These are phyloP conservation scores for Dorcus parallelipipedus DNA, from an alignment of 2,888 invertebrate genomes.

Conservation along the genomic window DNA sequence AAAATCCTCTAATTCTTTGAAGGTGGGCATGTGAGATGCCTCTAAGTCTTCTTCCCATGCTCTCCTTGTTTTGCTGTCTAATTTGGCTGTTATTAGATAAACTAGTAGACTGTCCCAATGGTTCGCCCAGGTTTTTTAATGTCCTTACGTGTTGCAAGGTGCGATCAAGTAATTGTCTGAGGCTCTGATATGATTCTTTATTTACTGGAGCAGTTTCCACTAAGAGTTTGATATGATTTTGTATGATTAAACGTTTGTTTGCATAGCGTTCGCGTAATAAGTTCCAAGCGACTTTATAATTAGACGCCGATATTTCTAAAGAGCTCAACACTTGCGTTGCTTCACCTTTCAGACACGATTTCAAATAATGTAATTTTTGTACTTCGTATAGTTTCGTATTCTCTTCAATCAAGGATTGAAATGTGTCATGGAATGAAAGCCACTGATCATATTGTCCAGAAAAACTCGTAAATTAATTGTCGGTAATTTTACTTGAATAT, in stretches of 20 bases:
- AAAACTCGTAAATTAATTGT: slow-evolving; percentile 13
- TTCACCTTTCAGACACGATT: slow-evolving; percentile 19
- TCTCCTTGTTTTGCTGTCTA: slow-evolving; percentile 20
- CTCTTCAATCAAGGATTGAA: slow-evolving; percentile 15
- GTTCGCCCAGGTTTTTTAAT: slow-evolving; percentile 21
- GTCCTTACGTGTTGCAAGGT: slow-evolving; percentile 26
- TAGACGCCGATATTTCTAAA: slow-evolving; percentile 11
- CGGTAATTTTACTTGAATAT: slow-evolving; percentile 5
- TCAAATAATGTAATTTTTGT: slow-evolving; percentile 22
- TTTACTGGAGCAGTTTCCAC: slow-evolving; percentile 16
- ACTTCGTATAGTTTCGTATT: slow-evolving; percentile 12
- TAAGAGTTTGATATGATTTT: slow-evolving; percentile 24
- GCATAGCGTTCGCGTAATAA: slow-evolving; percentile 22
- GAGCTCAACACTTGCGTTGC: slow-evolving; percentile 17
- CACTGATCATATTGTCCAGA: slow-evolving; percentile 14
- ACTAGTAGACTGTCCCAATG: slow-evolving; percentile 28
- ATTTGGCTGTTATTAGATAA: slow-evolving; percentile 23
- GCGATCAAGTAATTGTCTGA: slow-evolving; percentile 25
- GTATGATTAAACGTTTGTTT: slow-evolving; percentile 25
- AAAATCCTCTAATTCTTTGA: slow-evolving; percentile 20
- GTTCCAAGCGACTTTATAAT: slow-evolving; percentile 16
- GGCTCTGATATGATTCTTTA: slow-evolving; percentile 14
- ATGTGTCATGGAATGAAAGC: slow-evolving; percentile 12
- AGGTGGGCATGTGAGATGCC: slow-evolving; percentile 8
- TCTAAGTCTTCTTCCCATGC: slow-evolving; percentile 23